Base-by-base conservation (phyloP, 2,797 vertebrate genomes). In the Ataeniobius toweri region DNA sequence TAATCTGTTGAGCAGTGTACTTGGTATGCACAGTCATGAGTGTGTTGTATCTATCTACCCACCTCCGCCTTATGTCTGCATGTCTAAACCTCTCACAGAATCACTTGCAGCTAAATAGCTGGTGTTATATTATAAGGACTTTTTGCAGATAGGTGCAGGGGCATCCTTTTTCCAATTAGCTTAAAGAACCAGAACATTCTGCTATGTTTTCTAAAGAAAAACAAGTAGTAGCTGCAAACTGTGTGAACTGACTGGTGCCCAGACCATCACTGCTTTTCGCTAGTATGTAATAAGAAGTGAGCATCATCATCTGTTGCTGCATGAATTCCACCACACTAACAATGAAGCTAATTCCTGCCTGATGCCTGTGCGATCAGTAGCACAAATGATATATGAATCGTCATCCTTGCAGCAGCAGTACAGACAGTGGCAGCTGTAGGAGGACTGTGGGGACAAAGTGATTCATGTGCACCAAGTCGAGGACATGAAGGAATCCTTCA, bases 301-400 rank as follows among this genome's bases (percentile, higher is more conserved):
- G 18, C 26, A 36, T 59, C 50, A 10, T 67, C 44, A 39, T 58
- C 71, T 70, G 65, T 22, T 74, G 28, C 55, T 75, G 9, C 24
- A 22, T 61, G 31, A 71, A 75, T 75, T 56, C 46, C 59, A 36
- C n/a, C 74, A 53, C 73, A 44, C 83, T 65, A 65, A 77, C 73
- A 77, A 63, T 22, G 28, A 77, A 61, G 68, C 79, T 79, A 75
- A 82, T 76, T 80, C 79, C 70, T 70, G 50, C 77, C 80, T 71
- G 13, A 68, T 82, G 83, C 79, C 81, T 81, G 88, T 91, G 91
- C 91, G 92, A 91, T 88, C 91, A 81, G 91, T 90, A 86, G 83
- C 89, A 86, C 79, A 80, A 84, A 89, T 86, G 85, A 84, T 83
- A 83, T 65, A 71, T 77, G 84, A 90, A 58, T 83, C 68, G 81